Conservation (phyloP, 1,140 invertebrate genomes). For the Trialeurodes vaporariorum region DNA sequence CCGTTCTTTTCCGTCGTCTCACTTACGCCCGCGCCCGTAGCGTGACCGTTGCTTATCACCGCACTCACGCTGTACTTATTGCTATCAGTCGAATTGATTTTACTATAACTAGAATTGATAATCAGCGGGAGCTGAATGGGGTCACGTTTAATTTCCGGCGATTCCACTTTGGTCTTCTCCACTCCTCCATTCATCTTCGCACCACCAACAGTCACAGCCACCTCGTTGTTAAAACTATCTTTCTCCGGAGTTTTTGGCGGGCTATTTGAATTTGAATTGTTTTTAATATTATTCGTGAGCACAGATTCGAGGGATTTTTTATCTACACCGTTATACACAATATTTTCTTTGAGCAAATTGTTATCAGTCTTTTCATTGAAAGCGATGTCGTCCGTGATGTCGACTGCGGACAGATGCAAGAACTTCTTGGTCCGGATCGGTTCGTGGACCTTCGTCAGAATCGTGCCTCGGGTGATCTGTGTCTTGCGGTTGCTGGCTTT, state of each 20-base stretch:
- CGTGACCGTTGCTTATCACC: not conserved
- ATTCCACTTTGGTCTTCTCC: not conserved
- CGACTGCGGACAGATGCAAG: not conserved
- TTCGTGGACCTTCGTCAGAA: slow-evolving; percentile 33
- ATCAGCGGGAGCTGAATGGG: not conserved
- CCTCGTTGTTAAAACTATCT: not conserved
- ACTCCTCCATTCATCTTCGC: not conserved
- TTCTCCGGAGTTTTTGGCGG: not conserved
- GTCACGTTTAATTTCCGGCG: too few relatives aligned
- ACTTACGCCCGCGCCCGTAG: too few relatives aligned
- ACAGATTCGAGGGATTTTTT: not conserved
- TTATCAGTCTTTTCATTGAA: not conserved
- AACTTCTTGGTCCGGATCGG: slow-evolving; percentile 30
- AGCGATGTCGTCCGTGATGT: not conserved
- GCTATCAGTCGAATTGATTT: not conserved
- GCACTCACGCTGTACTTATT: not conserved
- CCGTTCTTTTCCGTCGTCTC: too few relatives aligned
- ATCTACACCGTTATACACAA: not conserved
- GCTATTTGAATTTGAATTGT: not conserved
- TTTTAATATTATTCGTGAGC: not conserved
- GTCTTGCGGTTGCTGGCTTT: slow-evolving; percentile 25
- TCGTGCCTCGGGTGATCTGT: slow-evolving; percentile 27
- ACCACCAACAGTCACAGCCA: slow-evolving; percentile 1
- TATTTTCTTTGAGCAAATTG: not conserved
- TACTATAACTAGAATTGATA: not conserved